Evolutionary conservation across 2,113 vertebrate species (phyloP), one percentile per base, ranked within the genome.

Genomic region (Stegostoma tigrinum): DNA sequence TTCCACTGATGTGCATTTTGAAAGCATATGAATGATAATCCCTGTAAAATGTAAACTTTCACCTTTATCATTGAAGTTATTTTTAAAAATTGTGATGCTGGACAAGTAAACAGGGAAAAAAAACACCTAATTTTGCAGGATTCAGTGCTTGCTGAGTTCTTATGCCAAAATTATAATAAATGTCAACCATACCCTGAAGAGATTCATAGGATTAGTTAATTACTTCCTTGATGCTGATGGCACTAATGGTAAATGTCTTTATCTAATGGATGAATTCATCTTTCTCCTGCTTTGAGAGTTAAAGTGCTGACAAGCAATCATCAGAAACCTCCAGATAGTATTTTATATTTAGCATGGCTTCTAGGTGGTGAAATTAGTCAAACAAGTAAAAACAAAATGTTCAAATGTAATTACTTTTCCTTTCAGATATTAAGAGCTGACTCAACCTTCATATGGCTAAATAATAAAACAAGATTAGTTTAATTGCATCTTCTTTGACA

Each of bases 231-330:
- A 93, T 66, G 61, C 89, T 93, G 89, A 93, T 93, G 89, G 61
- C 55, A 93, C 61, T 93, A 93, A 93, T 93, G 61, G 55, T 66
- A 61, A 93, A 66, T n/a, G n/a, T 93, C 61, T 93, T 93, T 93
- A 66, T 66, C 89, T 93, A 93, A 93, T 93, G 89, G n/a, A 93
- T 93, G 12, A 93, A 93, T 93, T 93, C 89, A 93, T 93, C 89
- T 93, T 93, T 93, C 89, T n/a, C 19, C 89, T 93, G 89, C 89
- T 38, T 93, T 66, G 61, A 38, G 89, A 66, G 89, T 66, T 93
- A 93, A 93, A 66, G 89, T 66, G 89, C 89, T 93, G 89, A 64
- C 89, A 93, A 67, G 61, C 89, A 66, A 93, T 66, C 61, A 38
- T 93, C 55, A 91, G 30, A 38, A 91, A 64, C 55, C 30, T 91